Percentiles rank a stretch among this genome's conserved stretches.
phyloP scores from a whole-genome alignment of 2,113 vertebrate genomes.

The Salvelinus sp. region DNA sequence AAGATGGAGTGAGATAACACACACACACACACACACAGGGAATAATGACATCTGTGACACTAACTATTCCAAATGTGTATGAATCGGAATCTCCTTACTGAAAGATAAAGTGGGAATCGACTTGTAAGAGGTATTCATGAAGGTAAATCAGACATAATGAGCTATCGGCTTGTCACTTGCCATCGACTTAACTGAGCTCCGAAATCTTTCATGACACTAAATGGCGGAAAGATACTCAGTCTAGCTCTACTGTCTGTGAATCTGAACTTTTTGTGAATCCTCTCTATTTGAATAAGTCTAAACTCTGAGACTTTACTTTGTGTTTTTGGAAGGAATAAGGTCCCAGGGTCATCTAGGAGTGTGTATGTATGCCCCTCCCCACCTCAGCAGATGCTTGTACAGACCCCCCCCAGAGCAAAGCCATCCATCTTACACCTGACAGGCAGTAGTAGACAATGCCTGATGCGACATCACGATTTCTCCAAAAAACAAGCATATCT shows the following conservation, averaged over 20 bases:
- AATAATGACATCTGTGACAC: not conserved
- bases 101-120: not conserved
- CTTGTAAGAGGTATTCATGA: not conserved
- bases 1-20: too few relatives aligned
- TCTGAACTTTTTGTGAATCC: not conserved
- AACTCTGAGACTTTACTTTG: not conserved
- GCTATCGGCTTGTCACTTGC: not conserved
- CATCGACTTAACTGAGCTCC: not conserved
- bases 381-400: slow-evolving; percentile 28
- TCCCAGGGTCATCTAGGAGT: not conserved
- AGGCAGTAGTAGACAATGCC: slow-evolving; percentile 46
- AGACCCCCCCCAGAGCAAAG: slow-evolving; percentile 24
- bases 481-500: too few relatives aligned
- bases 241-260: not conserved
- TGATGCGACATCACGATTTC: slow-evolving; percentile 37
- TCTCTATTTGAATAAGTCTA: not conserved
- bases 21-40: not conserved
- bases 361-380: not conserved
- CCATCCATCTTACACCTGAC: slow-evolving; percentile 54
- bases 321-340: not conserved
- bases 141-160: not conserved
- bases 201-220: not conserved
- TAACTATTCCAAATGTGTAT: not conserved
- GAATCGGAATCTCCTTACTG: not conserved
- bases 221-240: not conserved